Evolutionary conservation across 1,140 invertebrate genomes (phyloP), one percentile per base, ranked within the genome.

Genomic region (Cyphomyrmex costatus): DNA sequence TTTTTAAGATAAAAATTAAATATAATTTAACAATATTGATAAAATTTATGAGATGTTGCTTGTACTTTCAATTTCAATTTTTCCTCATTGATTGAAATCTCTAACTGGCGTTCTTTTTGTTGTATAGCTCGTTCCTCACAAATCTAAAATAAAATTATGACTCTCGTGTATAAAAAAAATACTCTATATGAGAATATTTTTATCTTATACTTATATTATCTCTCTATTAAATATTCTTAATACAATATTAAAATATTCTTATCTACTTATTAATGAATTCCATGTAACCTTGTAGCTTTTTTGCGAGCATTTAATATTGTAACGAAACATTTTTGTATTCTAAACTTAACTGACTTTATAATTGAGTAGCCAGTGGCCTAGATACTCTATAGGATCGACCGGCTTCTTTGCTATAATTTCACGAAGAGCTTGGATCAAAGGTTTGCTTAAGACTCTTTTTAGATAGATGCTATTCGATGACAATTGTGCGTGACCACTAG

Each of bases 361-460:
- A 88, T 94, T 86, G 8, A 94, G 65, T 36, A 94, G 83, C 91
- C 91, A 93, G 12, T 93, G 73, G 1, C 85, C 93, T 10, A 94
- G 90, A 90, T 93, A 94, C 46, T 93, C 93, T 7, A 94, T 79
- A 2, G 93, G 93, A 86, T 94, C 91, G 19, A 36, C 36, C 14
- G 93, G 94, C 56, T 92, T 93, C 56, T 80, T 91, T 1, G 85
- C 21, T 12, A 90, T 66, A 10, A 94, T 86, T 73, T 94, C 93
- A 7, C 88, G 36, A 27, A 93, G 16, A 14, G 87, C 92, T 8
- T 42, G 14, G 1, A 83, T 63, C 80, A 93, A 78, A 61, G 86
- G 82, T n/a, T 84, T 73, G n/a, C 87, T 85, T 1, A 91, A 91
- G 3, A 82, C 63, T 58, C 68, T 70, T 58, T 86, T 92, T 61